Conservation (phyloP, 1,140 invertebrate species). For the Drosophila persimilis region DNA sequence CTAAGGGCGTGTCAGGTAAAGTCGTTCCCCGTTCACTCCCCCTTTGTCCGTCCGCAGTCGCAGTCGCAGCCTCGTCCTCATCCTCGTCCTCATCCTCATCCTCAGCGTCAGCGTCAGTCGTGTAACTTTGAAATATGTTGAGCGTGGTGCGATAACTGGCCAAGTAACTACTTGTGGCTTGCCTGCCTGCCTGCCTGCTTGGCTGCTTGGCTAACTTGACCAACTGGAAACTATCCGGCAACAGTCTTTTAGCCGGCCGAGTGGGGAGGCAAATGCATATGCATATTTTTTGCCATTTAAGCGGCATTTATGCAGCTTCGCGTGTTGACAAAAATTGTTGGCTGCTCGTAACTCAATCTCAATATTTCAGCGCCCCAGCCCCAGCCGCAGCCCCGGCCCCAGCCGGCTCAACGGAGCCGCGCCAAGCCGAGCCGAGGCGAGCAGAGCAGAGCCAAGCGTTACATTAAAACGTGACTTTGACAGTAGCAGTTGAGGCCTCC, state of each 20-base stretch:
- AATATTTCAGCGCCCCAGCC: slow-evolving; percentile 64
- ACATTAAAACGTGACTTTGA: slow-evolving; percentile 80
- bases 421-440: slow-evolving; percentile 21
- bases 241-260: slow-evolving; percentile 9
- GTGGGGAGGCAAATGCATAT: slow-evolving; percentile 62
- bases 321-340: slow-evolving; percentile 80
- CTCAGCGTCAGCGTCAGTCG: slow-evolving; percentile 53
- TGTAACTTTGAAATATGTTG: slow-evolving; percentile 79
- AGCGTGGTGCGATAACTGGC: slow-evolving; percentile 74
- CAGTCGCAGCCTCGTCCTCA: neutral
- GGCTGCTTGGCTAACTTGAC: slow-evolving; percentile 38
- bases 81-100: slow-evolving; percentile 21
- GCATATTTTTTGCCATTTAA: slow-evolving; percentile 80
- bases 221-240: slow-evolving; percentile 39
- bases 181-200: too few species aligned
- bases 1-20: slow-evolving; percentile 73
- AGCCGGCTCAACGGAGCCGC: slow-evolving; percentile 11
- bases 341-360: slow-evolving; percentile 79
- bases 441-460: slow-evolving; percentile 46
- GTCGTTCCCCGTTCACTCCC: slow-evolving; percentile 13
- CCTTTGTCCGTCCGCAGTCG: neutral
- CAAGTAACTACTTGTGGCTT: slow-evolving; percentile 51
- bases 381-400: too few species aligned
- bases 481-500: slow-evolving; percentile 73
- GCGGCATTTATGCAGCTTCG: slow-evolving; percentile 79